Percentiles rank a stretch among this genome's conserved stretches.
phyloP scores from a whole-genome alignment of 1,140 invertebrate species.

The Aphelinus certus region DNA sequence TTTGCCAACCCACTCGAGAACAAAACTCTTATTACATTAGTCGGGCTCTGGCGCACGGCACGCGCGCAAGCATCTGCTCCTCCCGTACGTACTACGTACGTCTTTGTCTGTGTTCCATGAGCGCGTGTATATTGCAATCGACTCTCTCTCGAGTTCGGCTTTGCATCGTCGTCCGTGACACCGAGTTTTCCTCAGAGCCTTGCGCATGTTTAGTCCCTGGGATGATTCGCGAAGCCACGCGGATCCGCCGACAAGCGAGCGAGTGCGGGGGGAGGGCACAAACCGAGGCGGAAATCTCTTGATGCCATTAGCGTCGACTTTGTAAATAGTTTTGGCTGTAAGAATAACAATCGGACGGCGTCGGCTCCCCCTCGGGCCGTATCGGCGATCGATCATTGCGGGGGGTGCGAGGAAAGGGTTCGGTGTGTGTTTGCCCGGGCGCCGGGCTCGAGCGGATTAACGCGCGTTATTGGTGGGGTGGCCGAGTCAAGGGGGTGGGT shows the following conservation, averaged over 20 bases:
- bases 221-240: too few relatives aligned
- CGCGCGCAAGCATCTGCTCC: constrained; percentile 40
- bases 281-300: constrained; percentile 53
- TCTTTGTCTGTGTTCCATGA: constrained; percentile 34
- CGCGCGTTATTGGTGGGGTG: constrained; percentile 21
- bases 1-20: constrained; percentile 57
- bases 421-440: constrained; percentile 18
- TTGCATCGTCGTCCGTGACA: neutral
- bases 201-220: too few relatives aligned
- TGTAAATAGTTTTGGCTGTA: constrained; percentile 63
- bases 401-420: constrained; percentile 22
- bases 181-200: too few relatives aligned
- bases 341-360: constrained; percentile 57
- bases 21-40: constrained; percentile 58
- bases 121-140: constrained; percentile 27
- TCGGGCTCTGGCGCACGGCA: constrained; percentile 26
- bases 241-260: too few relatives aligned
- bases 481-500: too few relatives aligned
- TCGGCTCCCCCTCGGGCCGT: constrained; percentile 19
- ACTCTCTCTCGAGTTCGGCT: constrained; percentile 29
- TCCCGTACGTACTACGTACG: neutral
- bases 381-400: constrained; percentile 37
- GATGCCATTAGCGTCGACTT: constrained; percentile 62
- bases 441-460: constrained; percentile 34
- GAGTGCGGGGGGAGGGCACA: constrained; percentile 36